Base-by-base conservation (phyloP, 1,140 invertebrate genomes). In the Contarinia nasturtii region DNA sequence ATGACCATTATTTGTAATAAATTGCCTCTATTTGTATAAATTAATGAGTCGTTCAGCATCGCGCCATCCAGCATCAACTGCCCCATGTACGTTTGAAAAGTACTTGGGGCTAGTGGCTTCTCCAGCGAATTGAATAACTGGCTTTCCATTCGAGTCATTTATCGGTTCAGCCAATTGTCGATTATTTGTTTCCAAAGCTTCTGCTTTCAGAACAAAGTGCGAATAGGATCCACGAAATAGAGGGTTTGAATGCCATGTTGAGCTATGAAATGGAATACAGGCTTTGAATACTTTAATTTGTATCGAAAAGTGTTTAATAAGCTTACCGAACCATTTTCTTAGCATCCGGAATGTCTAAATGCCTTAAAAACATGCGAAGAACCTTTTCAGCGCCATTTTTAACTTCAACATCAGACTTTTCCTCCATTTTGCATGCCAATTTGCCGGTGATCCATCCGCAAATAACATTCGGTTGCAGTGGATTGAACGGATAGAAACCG, bases 1-100 rank as follows among this genome's bases (percentile, higher is more conserved):
- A n/a, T n/a, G n/a, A n/a, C n/a, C n/a, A n/a, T n/a, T n/a, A n/a
- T n/a, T n/a, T n/a, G n/a, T n/a, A n/a, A n/a, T n/a, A n/a, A n/a
- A n/a, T n/a, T n/a, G n/a, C n/a, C n/a, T n/a, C n/a, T n/a, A 27
- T 40, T 4, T 40, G 14, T 40, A 40, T 40, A 18, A 15, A 40
- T 40, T 18, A 14, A 40, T 40, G 7, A 70, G 52, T 49, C 64
- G 52, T 37, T 82, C 69, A 15, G 84, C 84, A 63, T 87, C 85
- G 47, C 82, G 68, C 63, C 77, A 79, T 0, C 84, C 86, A 21
- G 75, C 72, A 61, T 82, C 77, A 3, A 86, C 64, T 1, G 86
- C 86, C 7, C 85, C 86, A 59, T 90, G 85, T 4, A 83, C 84
- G 1, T 80, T 82, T 8, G 77, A 79, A 58, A 76, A 85, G 57